Conservation (phyloP, 2,797 vertebrate genomes). For the Gymnopithys bicolor region DNA sequence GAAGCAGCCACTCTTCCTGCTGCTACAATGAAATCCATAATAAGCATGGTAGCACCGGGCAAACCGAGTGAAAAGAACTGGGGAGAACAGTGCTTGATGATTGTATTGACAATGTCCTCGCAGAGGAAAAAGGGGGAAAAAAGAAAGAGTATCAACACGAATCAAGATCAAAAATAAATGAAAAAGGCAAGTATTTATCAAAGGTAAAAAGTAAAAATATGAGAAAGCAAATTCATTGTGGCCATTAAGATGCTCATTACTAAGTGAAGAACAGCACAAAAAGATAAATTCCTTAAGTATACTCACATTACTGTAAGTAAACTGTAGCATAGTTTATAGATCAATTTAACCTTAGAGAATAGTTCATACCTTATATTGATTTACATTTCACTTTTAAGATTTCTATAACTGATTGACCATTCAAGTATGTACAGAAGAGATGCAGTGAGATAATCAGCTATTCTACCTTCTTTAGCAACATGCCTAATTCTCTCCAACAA, state of each 20-base stretch:
- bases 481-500: neutral
- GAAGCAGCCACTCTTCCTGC: conserved; percentile 94
- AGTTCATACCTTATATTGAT: neutral
- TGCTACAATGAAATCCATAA: conserved; percentile 97
- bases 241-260: neutral
- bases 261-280: neutral
- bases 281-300: neutral
- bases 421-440: neutral
- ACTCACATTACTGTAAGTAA: neutral
- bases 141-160: neutral
- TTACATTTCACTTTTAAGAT: neutral
- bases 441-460: neutral
- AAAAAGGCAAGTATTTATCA: neutral
- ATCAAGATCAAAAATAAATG: neutral
- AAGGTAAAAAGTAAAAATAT: neutral
- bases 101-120: conserved; percentile 99
- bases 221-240: neutral
- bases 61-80: conserved; percentile 97
- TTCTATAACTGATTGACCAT: neutral
- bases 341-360: neutral
- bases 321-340: neutral
- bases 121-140: conserved; percentile 18
- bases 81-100: conserved; percentile 98
- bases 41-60: conserved; percentile 96
- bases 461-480: neutral